These are phyloP conservation scores for Pygoscelis antarcticus DNA, from an alignment of 2,113 vertebrate genomes.

Conservation along the genomic window DNA sequence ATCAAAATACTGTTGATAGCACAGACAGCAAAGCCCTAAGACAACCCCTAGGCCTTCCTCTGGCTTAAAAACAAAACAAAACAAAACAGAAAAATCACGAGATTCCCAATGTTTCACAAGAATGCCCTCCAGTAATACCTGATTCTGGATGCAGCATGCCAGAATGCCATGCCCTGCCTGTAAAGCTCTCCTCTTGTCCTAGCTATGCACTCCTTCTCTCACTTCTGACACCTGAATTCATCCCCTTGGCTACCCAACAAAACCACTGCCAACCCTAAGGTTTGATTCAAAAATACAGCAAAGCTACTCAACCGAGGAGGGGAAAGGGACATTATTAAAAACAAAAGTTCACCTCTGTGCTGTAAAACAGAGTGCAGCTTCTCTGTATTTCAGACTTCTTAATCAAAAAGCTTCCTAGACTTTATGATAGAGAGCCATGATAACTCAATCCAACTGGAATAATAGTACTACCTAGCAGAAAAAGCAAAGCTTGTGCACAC, in stretches of 20 bases:
- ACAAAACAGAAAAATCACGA: background rate
- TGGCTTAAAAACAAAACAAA: background rate
- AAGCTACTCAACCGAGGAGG: background rate
- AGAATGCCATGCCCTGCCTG: background rate
- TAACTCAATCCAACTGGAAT: background rate
- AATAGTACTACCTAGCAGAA: background rate
- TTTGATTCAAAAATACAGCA: background rate
- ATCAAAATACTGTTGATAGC: background rate
- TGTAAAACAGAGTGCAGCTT: background rate
- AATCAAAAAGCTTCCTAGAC: background rate
- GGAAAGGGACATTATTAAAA: background rate
- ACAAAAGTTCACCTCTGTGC: background rate
- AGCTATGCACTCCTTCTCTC: background rate
- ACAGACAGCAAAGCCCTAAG: background rate
- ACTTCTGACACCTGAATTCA: background rate
- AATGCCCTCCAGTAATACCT: rapidly evolving
- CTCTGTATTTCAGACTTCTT: background rate
- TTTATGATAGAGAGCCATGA: background rate
- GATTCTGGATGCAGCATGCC: rapidly evolving
- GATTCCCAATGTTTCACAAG: background rate
- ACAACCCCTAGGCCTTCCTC: background rate
- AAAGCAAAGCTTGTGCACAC: background rate
- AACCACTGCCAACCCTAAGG: background rate
- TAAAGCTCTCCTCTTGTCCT: background rate
- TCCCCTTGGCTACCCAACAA: background rate